These are phyloP conservation scores for Sapajus apella DNA, from an alignment of 2,113 vertebrate genomes.

Conservation along the genomic window DNA sequence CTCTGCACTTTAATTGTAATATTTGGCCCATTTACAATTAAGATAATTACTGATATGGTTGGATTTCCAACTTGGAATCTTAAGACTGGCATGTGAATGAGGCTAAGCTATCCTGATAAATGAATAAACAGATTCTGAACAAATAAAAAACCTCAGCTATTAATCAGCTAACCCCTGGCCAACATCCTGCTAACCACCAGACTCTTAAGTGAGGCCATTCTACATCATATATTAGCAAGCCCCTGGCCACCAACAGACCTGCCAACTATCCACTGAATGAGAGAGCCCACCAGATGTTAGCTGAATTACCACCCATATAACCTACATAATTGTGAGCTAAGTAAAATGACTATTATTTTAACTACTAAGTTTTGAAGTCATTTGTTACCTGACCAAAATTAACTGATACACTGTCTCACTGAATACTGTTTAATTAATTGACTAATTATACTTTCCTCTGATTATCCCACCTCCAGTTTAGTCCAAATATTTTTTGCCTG, in stretches of 20 bases:
- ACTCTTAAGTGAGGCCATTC: neutral
- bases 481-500: neutral
- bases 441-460: neutral
- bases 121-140: neutral
- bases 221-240: neutral
- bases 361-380: rapidly evolving
- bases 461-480: neutral
- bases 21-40: neutral
- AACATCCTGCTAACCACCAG: neutral
- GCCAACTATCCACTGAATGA: neutral
- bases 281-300: neutral
- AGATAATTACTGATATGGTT: too few species aligned
- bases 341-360: neutral
- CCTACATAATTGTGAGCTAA: neutral
- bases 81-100: neutral
- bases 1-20: neutral
- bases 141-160: neutral
- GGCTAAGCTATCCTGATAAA: neutral
- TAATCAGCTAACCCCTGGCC: neutral
- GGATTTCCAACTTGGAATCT: neutral
- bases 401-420: neutral
- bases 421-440: neutral
- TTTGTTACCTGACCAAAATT: neutral
- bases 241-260: neutral
- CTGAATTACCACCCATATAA: rapidly evolving